phyloP scores from a whole-genome alignment of 1,140 invertebrate genomes.

The Akabosia matsudoensis region DNA sequence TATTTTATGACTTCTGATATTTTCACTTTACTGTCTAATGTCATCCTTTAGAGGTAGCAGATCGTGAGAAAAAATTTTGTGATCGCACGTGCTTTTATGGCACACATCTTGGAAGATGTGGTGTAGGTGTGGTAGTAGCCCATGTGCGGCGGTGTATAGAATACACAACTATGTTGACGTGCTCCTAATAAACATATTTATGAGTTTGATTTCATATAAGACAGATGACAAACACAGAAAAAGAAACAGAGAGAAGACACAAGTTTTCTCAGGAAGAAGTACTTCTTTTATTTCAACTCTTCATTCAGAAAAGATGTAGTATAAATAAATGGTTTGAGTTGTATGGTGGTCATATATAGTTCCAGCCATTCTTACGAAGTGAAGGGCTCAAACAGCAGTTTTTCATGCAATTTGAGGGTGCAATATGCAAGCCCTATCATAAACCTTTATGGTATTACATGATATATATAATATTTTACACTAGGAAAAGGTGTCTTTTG shows the following conservation, averaged over 20 bases:
- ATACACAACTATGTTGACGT: background rate
- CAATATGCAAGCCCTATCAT: background rate
- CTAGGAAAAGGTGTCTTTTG: background rate
- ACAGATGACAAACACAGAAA: too few species aligned
- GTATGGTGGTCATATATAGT: background rate
- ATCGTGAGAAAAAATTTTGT: slow-evolving; percentile 17
- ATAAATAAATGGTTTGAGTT: too few species aligned
- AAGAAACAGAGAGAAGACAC: background rate
- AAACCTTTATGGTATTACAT: background rate
- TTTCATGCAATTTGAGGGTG: too few species aligned
- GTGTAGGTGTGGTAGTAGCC: background rate
- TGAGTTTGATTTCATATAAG: background rate
- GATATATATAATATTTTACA: background rate
- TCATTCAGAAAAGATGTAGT: too few species aligned
- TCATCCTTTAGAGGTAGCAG: background rate
- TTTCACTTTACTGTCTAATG: background rate
- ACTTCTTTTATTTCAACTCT: background rate
- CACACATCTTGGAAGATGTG: background rate
- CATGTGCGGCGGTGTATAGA: background rate
- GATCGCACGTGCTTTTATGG: slow-evolving; percentile 7
- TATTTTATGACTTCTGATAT: slow-evolving; percentile 16
- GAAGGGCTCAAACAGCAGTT: too few species aligned
- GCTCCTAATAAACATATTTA: slow-evolving; percentile 11
- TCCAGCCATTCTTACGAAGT: too few species aligned
- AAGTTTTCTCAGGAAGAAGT: background rate